A percentile compares a stretch with the other conserved stretches of the same genome.
Conservation (phyloP, 1,140 invertebrate species). For the Atta colombica region DNA sequence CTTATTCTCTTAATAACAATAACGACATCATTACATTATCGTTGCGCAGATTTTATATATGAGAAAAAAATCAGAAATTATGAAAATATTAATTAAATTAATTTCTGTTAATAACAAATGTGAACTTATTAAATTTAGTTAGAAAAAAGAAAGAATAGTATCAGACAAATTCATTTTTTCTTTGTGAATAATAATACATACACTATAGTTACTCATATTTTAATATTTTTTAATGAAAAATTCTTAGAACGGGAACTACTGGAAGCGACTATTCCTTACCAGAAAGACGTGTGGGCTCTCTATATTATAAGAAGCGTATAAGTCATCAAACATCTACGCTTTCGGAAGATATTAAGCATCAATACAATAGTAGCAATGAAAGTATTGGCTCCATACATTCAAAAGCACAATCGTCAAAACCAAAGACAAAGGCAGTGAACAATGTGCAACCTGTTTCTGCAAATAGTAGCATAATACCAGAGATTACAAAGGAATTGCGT, state of each 20-base stretch:
- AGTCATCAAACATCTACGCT: constrained; percentile 87
- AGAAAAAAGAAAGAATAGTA: background rate
- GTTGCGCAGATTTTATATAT: too few species aligned
- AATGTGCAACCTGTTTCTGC: constrained; percentile 77
- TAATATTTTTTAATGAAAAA: constrained; percentile 17
- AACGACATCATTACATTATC: too few species aligned
- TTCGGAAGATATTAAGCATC: constrained; percentile 87
- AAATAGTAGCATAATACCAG: constrained; percentile 83
- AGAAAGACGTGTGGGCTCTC: constrained; percentile 86
- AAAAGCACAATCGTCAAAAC: constrained; percentile 82
- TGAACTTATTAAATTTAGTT: background rate
- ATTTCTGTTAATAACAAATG: background rate
- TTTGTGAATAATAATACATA: background rate
- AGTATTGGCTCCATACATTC: constrained; percentile 88
- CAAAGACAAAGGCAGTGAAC: constrained; percentile 80
- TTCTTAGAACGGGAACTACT: constrained; percentile 88
- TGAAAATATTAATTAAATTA: background rate
- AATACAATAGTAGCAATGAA: constrained; percentile 91
- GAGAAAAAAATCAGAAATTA: too few species aligned
- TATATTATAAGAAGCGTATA: constrained; percentile 87
- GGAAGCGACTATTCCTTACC: constrained; percentile 88
- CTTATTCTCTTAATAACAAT: too few species aligned
- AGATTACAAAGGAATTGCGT: constrained; percentile 83
- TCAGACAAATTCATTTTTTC: background rate
- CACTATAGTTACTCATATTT: background rate